phyloP scores from a whole-genome alignment of 2,797 vertebrate genomes.

The Craterocephalus amniculus region DNA sequence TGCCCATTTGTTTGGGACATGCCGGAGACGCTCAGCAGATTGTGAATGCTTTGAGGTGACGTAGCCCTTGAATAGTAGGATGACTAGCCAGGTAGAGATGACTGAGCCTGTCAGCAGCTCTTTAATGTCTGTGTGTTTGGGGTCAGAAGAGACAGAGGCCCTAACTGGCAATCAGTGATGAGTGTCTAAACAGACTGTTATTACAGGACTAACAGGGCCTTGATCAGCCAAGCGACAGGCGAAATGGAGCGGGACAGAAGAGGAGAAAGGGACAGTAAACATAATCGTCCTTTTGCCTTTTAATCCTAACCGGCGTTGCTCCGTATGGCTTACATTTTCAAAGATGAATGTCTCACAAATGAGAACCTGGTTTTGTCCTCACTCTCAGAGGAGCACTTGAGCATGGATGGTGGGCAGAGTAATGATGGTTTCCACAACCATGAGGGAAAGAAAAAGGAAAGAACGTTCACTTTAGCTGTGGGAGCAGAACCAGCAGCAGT shows the following conservation, averaged over 20 bases:
- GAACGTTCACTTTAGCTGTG: constrained; percentile 30
- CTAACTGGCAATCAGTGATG: constrained; percentile 71
- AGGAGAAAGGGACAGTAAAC: constrained; percentile 33
- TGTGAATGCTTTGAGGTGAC: constrained; percentile 38
- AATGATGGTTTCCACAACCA: constrained; percentile 60
- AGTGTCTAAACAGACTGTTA: constrained; percentile 64
- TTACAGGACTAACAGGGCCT: constrained; percentile 47
- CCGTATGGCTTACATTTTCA: constrained; percentile 24
- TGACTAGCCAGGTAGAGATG: constrained; percentile 65
- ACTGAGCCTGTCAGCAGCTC: constrained; percentile 66
- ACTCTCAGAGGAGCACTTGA: constrained; percentile 21
- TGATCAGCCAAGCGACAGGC: constrained; percentile 63
- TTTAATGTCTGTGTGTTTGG: constrained; percentile 50
- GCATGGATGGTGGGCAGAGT: constrained; percentile 38
- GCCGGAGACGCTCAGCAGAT: constrained; percentile 34
- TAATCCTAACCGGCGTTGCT: constrained; percentile 21
- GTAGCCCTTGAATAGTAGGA: constrained; percentile 34
- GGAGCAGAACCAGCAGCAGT: constrained; percentile 40
- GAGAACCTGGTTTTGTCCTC: constrained; percentile 30
- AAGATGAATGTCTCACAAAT: constrained; percentile 17
- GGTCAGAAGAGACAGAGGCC: constrained; percentile 61
- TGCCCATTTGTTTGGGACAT: constrained; percentile 22
- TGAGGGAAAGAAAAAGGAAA: constrained; percentile 41
- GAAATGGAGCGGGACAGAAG: constrained; percentile 11
- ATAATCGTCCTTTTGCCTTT: constrained; percentile 35